phyloP scores from a whole-genome alignment of 2,797 vertebrate species.

The Squalus acanthias region DNA sequence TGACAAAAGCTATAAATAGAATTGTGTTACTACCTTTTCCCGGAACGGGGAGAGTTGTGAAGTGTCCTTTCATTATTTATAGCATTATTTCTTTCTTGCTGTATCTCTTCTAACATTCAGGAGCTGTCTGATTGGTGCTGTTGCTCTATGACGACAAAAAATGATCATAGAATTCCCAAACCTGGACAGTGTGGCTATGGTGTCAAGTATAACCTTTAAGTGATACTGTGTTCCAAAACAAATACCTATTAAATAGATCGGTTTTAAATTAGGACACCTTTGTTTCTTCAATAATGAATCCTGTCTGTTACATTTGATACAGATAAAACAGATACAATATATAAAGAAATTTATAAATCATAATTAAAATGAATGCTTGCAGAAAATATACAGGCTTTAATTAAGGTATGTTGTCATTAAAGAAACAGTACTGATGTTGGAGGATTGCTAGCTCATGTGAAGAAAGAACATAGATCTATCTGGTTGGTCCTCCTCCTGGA shows the following conservation, averaged over 20 bases:
- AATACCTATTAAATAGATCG: not conserved
- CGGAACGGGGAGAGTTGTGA: not conserved
- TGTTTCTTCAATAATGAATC: not conserved
- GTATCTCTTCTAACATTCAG: too few relatives aligned
- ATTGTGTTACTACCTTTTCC: not conserved
- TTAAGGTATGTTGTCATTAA: not conserved
- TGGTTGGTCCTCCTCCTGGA: not conserved
- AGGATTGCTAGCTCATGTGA: too few relatives aligned
- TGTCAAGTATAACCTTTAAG: not conserved
- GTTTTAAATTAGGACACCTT: not conserved
- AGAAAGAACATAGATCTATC: not conserved
- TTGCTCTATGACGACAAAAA: not conserved
- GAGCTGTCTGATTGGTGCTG: not conserved
- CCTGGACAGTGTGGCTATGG: not conserved
- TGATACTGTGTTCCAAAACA: not conserved
- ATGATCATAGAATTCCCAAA: not conserved
- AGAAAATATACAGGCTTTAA: not conserved
- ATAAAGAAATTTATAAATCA: not conserved
- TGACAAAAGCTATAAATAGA: not conserved
- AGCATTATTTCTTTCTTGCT: not conserved
- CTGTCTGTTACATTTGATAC: not conserved
- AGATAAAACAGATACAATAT: not conserved
- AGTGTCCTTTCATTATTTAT: not conserved
- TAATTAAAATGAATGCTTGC: not conserved
- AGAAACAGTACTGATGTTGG: not conserved